A percentile compares a stretch with the other conserved stretches of the same genome.
These are phyloP conservation scores for Dermolepida albohirtum DNA, from an alignment of 2,888 invertebrate species.

Conservation along the genomic window DNA sequence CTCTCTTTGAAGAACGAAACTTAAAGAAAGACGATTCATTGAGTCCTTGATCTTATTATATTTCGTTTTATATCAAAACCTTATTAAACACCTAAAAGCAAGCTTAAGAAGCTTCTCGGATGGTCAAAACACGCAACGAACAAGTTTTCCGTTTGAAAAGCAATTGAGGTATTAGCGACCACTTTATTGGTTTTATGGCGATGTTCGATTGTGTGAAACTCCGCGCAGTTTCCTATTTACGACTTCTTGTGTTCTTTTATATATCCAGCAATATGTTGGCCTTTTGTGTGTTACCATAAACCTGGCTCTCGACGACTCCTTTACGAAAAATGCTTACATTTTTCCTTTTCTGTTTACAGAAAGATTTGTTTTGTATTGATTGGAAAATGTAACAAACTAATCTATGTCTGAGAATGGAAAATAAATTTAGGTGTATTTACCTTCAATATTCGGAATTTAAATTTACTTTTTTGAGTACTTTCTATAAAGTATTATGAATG, in stretches of 20 bases:
- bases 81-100: too few relatives aligned
- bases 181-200: conserved; percentile 33
- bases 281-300: conserved; percentile 24
- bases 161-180: conserved; percentile 26
- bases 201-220: conserved; percentile 25
- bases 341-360: neutral
- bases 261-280: conserved; percentile 29
- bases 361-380: neutral
- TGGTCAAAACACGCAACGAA: neutral
- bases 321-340: neutral
- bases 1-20: too few relatives aligned
- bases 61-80: too few relatives aligned
- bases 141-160: conserved; percentile 28
- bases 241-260: conserved; percentile 30
- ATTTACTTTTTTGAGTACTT: too few relatives aligned
- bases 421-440: too few relatives aligned
- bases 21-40: too few relatives aligned
- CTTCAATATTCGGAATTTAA: too few relatives aligned
- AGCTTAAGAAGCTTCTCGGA: neutral
- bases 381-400: too few relatives aligned
- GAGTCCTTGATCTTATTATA: too few relatives aligned
- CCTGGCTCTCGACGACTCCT: conserved; percentile 13
- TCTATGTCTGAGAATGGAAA: too few relatives aligned
- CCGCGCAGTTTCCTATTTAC: conserved; percentile 31
- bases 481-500: too few relatives aligned